phyloP scores from a whole-genome alignment of 2,797 vertebrate genomes.

The Microhierax caerulescens region DNA sequence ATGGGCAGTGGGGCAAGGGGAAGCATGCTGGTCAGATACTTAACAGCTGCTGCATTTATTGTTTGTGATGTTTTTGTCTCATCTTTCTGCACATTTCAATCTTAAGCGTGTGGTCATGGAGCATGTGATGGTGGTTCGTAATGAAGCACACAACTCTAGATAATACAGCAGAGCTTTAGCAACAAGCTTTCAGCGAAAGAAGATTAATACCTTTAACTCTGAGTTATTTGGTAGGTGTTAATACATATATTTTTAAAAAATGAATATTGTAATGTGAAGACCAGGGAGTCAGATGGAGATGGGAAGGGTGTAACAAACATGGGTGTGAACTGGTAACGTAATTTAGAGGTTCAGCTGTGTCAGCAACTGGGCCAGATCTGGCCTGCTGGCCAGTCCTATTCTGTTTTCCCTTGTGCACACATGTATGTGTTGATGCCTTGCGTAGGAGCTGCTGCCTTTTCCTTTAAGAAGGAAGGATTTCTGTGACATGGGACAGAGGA shows the following conservation, averaged over 20 bases:
- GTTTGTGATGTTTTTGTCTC: background rate
- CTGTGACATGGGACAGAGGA: background rate
- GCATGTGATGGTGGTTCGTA: background rate
- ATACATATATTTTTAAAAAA: background rate
- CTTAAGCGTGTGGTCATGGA: background rate
- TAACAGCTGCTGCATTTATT: background rate
- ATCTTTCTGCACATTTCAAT: background rate
- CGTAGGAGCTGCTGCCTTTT: background rate
- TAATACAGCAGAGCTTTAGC: background rate
- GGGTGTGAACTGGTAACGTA: background rate
- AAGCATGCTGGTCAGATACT: background rate
- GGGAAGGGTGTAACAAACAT: background rate
- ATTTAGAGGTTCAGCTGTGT: background rate
- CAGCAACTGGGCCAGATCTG: background rate
- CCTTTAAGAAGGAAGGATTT: background rate
- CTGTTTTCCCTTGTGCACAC: background rate
- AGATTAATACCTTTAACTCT: background rate
- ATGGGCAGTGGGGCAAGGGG: background rate
- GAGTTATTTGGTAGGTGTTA: background rate
- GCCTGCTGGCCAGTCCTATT: background rate
- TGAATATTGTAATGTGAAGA: background rate
- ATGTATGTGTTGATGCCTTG: background rate
- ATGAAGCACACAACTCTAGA: background rate
- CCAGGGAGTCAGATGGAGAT: background rate
- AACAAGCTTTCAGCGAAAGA: background rate